Percentiles rank a stretch among this genome's conserved stretches.
Evolutionary conservation across 1,140 invertebrate genomes (phyloP).

Genomic region (Gryon sp.): DNA sequence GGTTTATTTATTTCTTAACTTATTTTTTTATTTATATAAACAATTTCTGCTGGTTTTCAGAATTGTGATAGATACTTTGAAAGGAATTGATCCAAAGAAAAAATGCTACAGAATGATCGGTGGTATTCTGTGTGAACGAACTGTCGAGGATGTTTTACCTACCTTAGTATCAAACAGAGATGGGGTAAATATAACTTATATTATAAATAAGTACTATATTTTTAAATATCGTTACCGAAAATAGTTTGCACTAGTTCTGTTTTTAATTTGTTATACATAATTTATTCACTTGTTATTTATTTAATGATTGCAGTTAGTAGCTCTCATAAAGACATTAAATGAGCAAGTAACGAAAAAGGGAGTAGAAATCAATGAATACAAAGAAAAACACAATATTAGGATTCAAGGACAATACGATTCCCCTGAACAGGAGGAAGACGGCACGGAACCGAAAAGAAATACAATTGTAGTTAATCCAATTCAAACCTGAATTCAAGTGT

Average conservation of each 20-base stretch:
- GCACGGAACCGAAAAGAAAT: constrained; percentile 81
- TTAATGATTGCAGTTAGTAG: constrained; percentile 83
- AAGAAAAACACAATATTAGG: constrained; percentile 93
- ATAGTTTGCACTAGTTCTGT: too few relatives aligned
- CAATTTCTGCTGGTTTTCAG: too few relatives aligned
- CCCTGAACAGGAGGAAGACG: constrained; percentile 75
- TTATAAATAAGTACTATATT: constrained; percentile 13
- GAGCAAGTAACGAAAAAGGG: constrained; percentile 93
- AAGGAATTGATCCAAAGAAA: constrained; percentile 89
- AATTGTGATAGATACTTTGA: constrained; percentile 95
- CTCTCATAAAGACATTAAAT: constrained; percentile 88
- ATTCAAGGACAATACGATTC: constrained; percentile 84
- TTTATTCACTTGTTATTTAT: constrained; percentile 35
- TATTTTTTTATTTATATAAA: constrained; percentile 45
- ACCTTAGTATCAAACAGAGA: constrained; percentile 90
- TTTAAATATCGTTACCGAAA: constrained; percentile 3
- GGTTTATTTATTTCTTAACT: too few relatives aligned
- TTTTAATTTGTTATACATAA: constrained; percentile 3
- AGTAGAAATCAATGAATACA: constrained; percentile 94
- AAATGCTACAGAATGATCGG: constrained; percentile 97
- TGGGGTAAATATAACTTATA: constrained; percentile 80
- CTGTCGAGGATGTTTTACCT: constrained; percentile 94
- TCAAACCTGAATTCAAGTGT: constrained; percentile 58
- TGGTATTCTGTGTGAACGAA: constrained; percentile 94
- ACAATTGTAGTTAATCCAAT: constrained; percentile 75